Base-by-base conservation (phyloP, 2,888 invertebrate species). In the Oithona nana region DNA sequence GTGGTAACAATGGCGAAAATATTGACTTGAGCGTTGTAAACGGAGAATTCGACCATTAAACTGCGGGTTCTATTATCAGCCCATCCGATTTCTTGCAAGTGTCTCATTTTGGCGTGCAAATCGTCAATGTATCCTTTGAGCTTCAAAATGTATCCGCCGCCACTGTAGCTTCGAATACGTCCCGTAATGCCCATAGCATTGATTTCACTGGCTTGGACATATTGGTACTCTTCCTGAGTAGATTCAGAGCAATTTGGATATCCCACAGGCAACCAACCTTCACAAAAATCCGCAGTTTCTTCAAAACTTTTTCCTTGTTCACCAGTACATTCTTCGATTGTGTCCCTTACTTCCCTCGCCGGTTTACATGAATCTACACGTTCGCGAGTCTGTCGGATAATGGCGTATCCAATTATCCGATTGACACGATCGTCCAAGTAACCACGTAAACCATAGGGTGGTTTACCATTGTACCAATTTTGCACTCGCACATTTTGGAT, bases 361-460 rank as follows among this genome's bases (percentile, higher is more conserved):
- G 54, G 54, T 16, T 13, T n/a, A 56, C 68, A 68, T 1, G 65
- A 64, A n/a, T 64, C 52, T 3, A 64, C 59, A 52, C 60, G 63
- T 20, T 63, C 69, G 55, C 78, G 69, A 26, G 76, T 70, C 69
- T 78, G 77, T 63, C 78, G 66, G 64, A 78, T 71, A 13, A 73
- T 73, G 31, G 76, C 77, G 65, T 75, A 77, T 20, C 78, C 78
- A 73, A 78, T 75, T 48, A 77, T 71, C 52, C 77, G 69, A 26
- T 75, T 75, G 6, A 72, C 74, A 62, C 75, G 73, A 68, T 78
- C 78, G 64, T 73, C 71, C 55, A 77, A 68, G 66, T 73, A 78
- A 74, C 77, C 66, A 75, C 68, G 65, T 8, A 76, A 71, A 48
- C 73, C 72, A 65, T 74, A 71, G 0, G 77, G 75, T 24, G 74